Base-by-base conservation (phyloP, 2,797 vertebrate genomes). In the Otolemur crassicaudatus region DNA sequence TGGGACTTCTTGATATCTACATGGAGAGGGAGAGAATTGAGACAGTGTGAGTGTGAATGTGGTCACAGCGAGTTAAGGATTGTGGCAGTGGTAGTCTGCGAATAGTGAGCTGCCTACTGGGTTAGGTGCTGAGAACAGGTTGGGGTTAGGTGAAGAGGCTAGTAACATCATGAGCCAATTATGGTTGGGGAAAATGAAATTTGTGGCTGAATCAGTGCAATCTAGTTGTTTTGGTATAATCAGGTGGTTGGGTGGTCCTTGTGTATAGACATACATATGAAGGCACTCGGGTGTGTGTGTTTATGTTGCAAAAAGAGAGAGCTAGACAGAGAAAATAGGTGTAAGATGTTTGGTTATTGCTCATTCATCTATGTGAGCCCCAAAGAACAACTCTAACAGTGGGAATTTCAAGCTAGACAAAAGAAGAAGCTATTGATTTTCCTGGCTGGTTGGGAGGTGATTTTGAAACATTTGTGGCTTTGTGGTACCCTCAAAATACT, bases 381-480 rank as follows among this genome's bases (percentile, higher is more conserved):
- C 46, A 61, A 72, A 88, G 67, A 94, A 60, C 81, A 34, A 85
- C 17, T 80, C 27, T 90, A 79, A 34, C 22, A 20, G 58, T 58
- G 65, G 10, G 83, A 81, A 58, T 86, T 84, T 93, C 60, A 89
- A 65, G 37, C 31, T 60, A 69, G 17, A 7, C 56, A 34, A 70
- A 17, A 67, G 61, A 8, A 7, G 9, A 69, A 3, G 22, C n/a
- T 43, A 3, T 70, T 77, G 40, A 80, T 22, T 94, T 90, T 53
- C 29, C 43, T 0, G 7, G 12, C 3, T 29, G 29, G 25, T 49
- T 80, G 20, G 22, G 43, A 72, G 4, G n/a, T 61, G 29, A 46
- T 56, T 84, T 80, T 46, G 20, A 23, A 91, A 13, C 10, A 63
- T 20, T 46, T 69, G 22, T 1, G 31, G 76, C 43, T 77, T 58